Evolutionary conservation across 2,888 invertebrate species (phyloP), one percentile per base, ranked within the genome.

Genomic region (Cistogaster globosa): DNA sequence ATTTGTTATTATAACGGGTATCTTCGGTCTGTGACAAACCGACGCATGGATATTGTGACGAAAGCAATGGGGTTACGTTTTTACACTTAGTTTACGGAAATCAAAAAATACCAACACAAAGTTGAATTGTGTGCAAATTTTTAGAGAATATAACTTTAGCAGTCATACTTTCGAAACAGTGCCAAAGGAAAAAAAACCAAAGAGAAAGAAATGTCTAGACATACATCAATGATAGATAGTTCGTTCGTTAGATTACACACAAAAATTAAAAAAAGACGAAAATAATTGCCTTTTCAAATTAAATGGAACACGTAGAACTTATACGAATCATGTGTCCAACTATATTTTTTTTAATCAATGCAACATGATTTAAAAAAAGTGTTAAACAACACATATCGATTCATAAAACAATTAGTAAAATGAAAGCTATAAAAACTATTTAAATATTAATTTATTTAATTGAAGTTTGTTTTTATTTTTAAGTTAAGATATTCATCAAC

Each of bases 131-230:
- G 26, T 57, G n/a, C 14, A 58, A 32, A 58, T 60, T 80, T 74
- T 12, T 42, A 42, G 0, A 42, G 11, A 58, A 65, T 58, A 65
- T 51, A 51, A 48, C 68, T 76, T 76, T 75, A 55, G 63, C 62
- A 76, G 51, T 36, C 45, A 45, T 20, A 69, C n/a, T 7, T n/a
- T 57, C 8, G 48, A 42, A 42, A 60, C 12, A 20, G 11, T 18
- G 22, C 18, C 18, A 45, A 51, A 45, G 26, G 4, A 62, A 78
- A 55, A 45, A 72, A 20, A 14, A 20, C 18, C 58, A 69, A 82
- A 82, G 38, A 58, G 38, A 75, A 82, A 71, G 76, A 82, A 76
- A 65, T 71, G 82, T 82, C 82, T 83, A 83, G 82, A 83, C 76
- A 82, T 72, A 18, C 32, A 75, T 51, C 42, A 26, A 26, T 26